Base-by-base conservation (phyloP, 2,797 vertebrate genomes). In the Eulemur albifrons region DNA sequence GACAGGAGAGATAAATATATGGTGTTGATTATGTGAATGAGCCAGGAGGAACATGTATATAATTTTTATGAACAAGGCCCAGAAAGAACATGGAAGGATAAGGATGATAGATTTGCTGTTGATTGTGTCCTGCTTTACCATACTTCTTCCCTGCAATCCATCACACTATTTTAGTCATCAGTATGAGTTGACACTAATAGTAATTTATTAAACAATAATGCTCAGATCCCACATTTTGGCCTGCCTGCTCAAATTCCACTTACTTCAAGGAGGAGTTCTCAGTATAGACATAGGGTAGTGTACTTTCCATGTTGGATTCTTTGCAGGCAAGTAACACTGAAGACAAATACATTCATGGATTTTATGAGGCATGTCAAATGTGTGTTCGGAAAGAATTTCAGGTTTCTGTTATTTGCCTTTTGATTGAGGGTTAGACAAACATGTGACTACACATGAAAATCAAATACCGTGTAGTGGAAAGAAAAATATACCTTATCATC, bases 371-470 rank as follows among this genome's bases (percentile, higher is more conserved):
- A 90, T 8, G 0, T 80, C 83, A 95, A 92, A 88, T 96, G 80
- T 88, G 76, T 97, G 69, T 90, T 97, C 79, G 65, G 89, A 97
- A 93, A 84, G 76, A 97, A 76, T 95, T 61, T 96, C 88, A 93
- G 90, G 73, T 90, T 96, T 97, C 93, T 96, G 27, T 96, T 97
- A 92, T 96, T 97, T 97, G 95, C 95, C 93, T 96, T 97, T 93
- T 96, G 96, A 95, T 94, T 93, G 86, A 82, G 45, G 91, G 91
- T 96, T 97, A 96, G 76, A 96, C 92, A 97, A 96, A 92, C 95
- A 96, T 95, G 96, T 96, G 93, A 95, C 94, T 95, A 67, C 54
- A 97, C 92, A 96, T 95, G 95, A 96, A 97, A 97, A 97, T 98
- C 96, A 96, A 95, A 95, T 90, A 94, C 89, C 6, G 0, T 35